Evolutionary conservation across 2,113 vertebrate species (phyloP).

Genomic region (Anser cygnoides): DNA sequence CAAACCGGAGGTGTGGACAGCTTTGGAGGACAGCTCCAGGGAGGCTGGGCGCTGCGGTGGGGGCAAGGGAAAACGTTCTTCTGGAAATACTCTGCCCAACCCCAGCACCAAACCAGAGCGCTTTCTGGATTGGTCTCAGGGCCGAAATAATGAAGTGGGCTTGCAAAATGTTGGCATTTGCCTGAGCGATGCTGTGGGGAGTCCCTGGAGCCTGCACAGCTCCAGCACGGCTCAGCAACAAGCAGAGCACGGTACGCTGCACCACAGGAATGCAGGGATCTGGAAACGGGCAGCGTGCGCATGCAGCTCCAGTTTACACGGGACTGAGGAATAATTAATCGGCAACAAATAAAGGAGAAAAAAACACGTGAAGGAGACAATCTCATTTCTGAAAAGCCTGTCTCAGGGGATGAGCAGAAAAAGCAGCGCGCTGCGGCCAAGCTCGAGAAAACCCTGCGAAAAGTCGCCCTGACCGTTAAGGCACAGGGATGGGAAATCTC

Average conservation of each 20-base stretch:
- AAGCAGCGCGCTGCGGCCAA: not conserved
- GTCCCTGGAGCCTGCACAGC: not conserved
- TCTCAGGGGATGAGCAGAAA: not conserved
- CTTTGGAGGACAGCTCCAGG: not conserved
- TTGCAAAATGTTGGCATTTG: fast-evolving
- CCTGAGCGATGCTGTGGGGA: not conserved
- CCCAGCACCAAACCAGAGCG: not conserved
- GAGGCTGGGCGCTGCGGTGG: not conserved
- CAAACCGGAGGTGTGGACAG: not conserved
- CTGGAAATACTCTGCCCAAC: not conserved
- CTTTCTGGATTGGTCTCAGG: not conserved
- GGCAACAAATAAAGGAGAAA: not conserved
- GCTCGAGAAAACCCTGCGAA: not conserved
- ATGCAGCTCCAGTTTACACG: not conserved
- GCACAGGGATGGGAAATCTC: not conserved
- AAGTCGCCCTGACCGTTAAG: not conserved
- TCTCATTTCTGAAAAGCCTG: not conserved
- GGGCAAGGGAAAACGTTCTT: not conserved
- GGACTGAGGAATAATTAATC: not conserved
- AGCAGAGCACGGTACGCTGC: not conserved
- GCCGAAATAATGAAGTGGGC: not conserved
- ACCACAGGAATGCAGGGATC: not conserved
- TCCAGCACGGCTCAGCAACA: not conserved
- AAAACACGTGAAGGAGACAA: not conserved
- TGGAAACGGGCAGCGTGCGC: fast-evolving